Conservation (phyloP, 2,113 vertebrate genomes). For the Cardinalis cardinalis region DNA sequence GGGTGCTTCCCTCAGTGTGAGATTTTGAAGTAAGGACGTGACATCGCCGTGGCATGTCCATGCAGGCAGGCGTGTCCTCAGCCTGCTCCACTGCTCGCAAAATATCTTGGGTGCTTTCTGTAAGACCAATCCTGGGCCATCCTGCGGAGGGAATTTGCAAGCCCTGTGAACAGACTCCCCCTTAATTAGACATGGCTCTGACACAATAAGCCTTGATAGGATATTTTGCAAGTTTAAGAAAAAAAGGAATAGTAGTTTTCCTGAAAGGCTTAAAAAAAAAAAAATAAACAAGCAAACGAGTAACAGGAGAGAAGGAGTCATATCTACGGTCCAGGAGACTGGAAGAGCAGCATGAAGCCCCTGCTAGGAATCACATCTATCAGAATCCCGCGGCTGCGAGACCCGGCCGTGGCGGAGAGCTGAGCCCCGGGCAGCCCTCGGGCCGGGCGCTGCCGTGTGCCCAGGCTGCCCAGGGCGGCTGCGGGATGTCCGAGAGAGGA, state of each 20-base stretch:
- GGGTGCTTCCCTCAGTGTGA: not conserved
- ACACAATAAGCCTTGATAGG: not conserved
- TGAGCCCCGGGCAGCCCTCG: not conserved
- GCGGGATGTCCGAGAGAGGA: not conserved
- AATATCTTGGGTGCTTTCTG: not conserved
- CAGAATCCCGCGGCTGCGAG: not conserved
- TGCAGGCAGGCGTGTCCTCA: not conserved
- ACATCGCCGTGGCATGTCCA: fast-evolving
- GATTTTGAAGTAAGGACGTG: not conserved
- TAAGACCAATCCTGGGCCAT: not conserved
- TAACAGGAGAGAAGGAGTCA: not conserved
- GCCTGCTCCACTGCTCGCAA: not conserved
- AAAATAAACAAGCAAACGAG: not conserved
- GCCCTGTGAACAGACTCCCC: not conserved
- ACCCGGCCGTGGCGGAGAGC: fast-evolving
- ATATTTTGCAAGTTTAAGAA: not conserved
- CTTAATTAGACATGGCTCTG: not conserved
- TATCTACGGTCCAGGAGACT: not conserved
- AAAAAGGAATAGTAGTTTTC: not conserved
- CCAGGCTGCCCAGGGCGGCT: not conserved
- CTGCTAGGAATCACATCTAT: not conserved
- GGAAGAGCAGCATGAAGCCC: not conserved
- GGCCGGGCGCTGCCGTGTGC: not conserved
- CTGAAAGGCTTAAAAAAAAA: not conserved
- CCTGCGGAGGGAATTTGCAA: fast-evolving